Evolutionary conservation across 2,113 vertebrate genomes (phyloP).

Genomic region (Gobiocypris rarus): DNA sequence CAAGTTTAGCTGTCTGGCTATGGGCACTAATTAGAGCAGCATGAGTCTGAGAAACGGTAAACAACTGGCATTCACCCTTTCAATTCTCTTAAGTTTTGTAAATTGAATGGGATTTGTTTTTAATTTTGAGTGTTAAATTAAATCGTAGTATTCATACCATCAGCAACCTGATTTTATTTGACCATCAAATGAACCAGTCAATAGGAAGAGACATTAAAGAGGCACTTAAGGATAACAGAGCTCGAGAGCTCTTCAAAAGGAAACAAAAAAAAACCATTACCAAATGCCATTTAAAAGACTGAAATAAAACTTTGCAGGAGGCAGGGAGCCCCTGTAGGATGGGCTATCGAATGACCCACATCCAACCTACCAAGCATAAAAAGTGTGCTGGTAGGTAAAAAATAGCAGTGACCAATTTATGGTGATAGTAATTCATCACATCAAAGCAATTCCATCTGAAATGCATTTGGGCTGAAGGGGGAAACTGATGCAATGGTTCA

Average conservation of each 20-base stretch:
- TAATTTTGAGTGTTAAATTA: background rate
- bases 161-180: background rate
- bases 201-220: slow-evolving; percentile 5
- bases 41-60: background rate
- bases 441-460: slow-evolving; percentile 47
- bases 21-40: slow-evolving; percentile 10
- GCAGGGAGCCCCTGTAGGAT: background rate
- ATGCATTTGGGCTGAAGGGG: slow-evolving; percentile 11
- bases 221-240: slow-evolving; percentile 27
- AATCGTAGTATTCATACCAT: background rate
- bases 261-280: background rate
- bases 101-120: background rate
- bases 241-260: background rate
- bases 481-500: slow-evolving; percentile 37
- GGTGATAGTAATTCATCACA: slow-evolving; percentile 35
- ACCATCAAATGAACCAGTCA: background rate
- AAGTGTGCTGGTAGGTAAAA: slow-evolving; percentile 8
- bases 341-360: slow-evolving; percentile 23
- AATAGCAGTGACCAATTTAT: slow-evolving; percentile 38
- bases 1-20: slow-evolving; percentile 11
- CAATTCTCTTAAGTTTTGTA: background rate
- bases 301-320: background rate
- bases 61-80: background rate
- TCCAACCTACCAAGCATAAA: slow-evolving; percentile 36
- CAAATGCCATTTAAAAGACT: slow-evolving; percentile 16